Evolutionary conservation across 2,888 invertebrate genomes (phyloP).

Genomic region (Lamproptera curius): DNA sequence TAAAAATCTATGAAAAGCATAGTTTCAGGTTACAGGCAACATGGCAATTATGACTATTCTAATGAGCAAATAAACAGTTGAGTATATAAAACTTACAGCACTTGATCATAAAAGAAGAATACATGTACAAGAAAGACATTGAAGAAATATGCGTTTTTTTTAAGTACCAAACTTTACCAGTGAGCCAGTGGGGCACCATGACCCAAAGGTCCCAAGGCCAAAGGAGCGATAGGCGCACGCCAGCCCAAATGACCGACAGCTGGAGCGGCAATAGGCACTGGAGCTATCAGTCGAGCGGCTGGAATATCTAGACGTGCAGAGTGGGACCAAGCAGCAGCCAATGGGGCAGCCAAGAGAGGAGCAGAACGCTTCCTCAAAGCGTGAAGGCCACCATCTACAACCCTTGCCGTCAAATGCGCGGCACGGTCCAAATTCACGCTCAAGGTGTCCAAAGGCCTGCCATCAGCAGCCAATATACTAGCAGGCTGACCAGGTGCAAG

Average conservation of each 20-base stretch:
- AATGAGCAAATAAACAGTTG: slow-evolving; percentile 11
- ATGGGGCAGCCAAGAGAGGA: slow-evolving; percentile 32
- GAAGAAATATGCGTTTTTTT: not conserved
- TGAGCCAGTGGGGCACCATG: slow-evolving; percentile 32
- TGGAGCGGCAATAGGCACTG: slow-evolving; percentile 33
- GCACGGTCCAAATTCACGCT: slow-evolving; percentile 69
- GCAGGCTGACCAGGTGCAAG: slow-evolving; percentile 67
- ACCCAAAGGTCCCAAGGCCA: slow-evolving; percentile 33
- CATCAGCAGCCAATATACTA: slow-evolving; percentile 62
- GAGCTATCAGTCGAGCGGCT: slow-evolving; percentile 33
- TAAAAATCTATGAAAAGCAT: not conserved
- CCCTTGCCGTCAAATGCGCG: slow-evolving; percentile 58
- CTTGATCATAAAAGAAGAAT: not conserved
- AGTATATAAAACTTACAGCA: too few species aligned
- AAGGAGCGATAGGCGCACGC: slow-evolving; percentile 30
- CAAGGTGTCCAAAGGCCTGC: slow-evolving; percentile 68
- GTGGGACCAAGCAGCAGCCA: slow-evolving; percentile 28
- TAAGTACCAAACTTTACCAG: slow-evolving; percentile 48
- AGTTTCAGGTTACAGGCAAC: slow-evolving; percentile 3
- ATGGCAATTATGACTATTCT: slow-evolving; percentile 1
- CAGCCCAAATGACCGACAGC: slow-evolving; percentile 38
- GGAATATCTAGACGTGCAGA: slow-evolving; percentile 24
- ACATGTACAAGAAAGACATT: not conserved
- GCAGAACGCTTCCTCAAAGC: slow-evolving; percentile 60
- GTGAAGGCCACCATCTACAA: slow-evolving; percentile 49